Conservation (phyloP, 2,113 vertebrate species). For the Enhydra lutris region DNA sequence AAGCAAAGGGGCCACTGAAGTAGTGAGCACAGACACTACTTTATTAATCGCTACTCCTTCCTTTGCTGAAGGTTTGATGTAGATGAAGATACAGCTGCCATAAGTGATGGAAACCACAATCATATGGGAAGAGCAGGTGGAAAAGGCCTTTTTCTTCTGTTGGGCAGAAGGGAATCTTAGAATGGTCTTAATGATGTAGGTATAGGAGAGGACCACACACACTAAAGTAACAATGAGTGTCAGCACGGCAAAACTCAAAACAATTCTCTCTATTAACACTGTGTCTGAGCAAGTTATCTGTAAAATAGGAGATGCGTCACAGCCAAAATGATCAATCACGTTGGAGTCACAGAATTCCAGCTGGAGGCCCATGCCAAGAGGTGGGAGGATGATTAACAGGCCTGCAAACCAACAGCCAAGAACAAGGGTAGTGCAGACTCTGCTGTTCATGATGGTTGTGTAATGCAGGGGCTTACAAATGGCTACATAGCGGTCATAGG, state of each 20-base stretch:
- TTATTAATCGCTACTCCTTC: slow-evolving; percentile 65
- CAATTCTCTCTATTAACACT: slow-evolving; percentile 25
- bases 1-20: slow-evolving; percentile 60
- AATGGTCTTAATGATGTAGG: slow-evolving; percentile 54
- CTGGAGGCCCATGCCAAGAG: slow-evolving; percentile 59
- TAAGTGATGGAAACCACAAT: slow-evolving; percentile 66
- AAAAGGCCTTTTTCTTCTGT: slow-evolving; percentile 63
- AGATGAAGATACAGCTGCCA: slow-evolving; percentile 67
- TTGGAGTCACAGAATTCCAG: slow-evolving; percentile 66
- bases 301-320: slow-evolving; percentile 55
- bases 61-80: slow-evolving; percentile 68
- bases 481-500: slow-evolving; percentile 61
- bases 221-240: slow-evolving; percentile 51
- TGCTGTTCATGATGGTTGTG: slow-evolving; percentile 52
- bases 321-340: slow-evolving; percentile 60
- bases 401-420: slow-evolving; percentile 47
- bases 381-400: slow-evolving; percentile 54
- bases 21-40: slow-evolving; percentile 54
- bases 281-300: slow-evolving; percentile 69
- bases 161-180: slow-evolving; percentile 58
- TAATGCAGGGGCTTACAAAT: slow-evolving; percentile 63
- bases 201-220: slow-evolving; percentile 60
- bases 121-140: slow-evolving; percentile 66
- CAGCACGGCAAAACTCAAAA: slow-evolving; percentile 38
- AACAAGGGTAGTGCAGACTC: background rate